Evolutionary conservation across 2,797 vertebrate genomes (phyloP).

Genomic region (Platalea minor): DNA sequence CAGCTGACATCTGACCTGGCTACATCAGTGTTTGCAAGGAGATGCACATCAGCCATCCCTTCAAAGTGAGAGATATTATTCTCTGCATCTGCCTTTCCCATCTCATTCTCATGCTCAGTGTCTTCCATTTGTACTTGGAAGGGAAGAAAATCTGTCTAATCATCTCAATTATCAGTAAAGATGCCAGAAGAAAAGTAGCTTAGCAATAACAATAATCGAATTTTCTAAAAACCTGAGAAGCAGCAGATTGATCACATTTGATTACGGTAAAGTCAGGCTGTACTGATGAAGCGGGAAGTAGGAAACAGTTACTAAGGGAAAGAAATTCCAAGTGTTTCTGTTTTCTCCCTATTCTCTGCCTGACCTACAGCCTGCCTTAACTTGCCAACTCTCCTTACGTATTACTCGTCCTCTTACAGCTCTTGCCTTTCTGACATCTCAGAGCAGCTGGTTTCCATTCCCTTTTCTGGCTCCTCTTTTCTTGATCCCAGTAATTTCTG

Average conservation of each 20-base stretch:
- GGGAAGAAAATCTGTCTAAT: background rate
- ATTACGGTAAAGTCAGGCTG: background rate
- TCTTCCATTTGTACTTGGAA: background rate
- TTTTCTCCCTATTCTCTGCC: background rate
- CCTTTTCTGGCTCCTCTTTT: conserved; percentile 39
- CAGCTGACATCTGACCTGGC: background rate
- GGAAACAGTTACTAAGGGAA: background rate
- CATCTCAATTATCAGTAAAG: background rate
- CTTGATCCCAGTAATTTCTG: conserved; percentile 40
- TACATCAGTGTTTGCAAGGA: background rate
- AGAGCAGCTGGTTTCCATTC: conserved; percentile 61
- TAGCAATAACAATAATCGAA: background rate
- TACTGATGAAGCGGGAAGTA: background rate
- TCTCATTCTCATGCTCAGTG: background rate
- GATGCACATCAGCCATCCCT: background rate
- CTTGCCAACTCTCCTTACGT: background rate
- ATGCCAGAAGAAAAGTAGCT: background rate
- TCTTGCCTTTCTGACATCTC: conserved; percentile 33
- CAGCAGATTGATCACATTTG: background rate
- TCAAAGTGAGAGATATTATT: background rate
- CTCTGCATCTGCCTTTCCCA: background rate
- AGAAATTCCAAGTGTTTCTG: background rate
- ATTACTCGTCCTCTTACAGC: background rate
- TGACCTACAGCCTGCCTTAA: conserved; percentile 6
- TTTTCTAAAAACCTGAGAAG: background rate